Percentiles rank a stretch among this genome's conserved stretches.
These are phyloP conservation scores for Calliopsis andreniformis DNA, from an alignment of 1,140 invertebrate species.

Conservation along the genomic window DNA sequence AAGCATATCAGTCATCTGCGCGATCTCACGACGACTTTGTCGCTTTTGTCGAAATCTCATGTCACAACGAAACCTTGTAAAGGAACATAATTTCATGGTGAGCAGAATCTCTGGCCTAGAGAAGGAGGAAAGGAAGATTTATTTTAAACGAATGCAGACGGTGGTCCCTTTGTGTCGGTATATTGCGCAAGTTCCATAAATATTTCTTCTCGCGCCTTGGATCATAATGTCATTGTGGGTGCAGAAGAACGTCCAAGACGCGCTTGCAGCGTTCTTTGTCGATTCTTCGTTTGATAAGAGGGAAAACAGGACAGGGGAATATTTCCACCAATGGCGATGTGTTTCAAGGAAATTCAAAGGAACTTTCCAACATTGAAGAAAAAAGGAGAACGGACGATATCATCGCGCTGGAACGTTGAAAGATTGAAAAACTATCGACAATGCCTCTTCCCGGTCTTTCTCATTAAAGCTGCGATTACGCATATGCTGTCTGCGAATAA, in stretches of 20 bases:
- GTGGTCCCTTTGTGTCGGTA: neutral
- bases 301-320: neutral
- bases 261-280: neutral
- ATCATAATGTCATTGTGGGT: conserved; percentile 34
- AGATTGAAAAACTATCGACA: conserved; percentile 60
- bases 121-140: neutral
- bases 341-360: conserved; percentile 56
- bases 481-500: no score
- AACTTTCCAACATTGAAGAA: conserved; percentile 30
- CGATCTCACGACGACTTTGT: no score
- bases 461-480: conserved; percentile 33
- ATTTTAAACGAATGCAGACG: conserved; percentile 30
- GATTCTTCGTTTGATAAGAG: conserved; percentile 23
- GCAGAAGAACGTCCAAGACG: neutral
- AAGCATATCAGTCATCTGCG: no score
- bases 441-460: neutral
- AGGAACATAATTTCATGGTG: neutral
- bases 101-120: neutral
- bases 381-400: neutral
- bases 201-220: conserved; percentile 16
- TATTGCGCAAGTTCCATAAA: conserved; percentile 33
- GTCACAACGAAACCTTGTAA: neutral
- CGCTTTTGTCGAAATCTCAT: no score
- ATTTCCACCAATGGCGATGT: conserved; percentile 4
- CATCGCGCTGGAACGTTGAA: conserved; percentile 21